Evolutionary conservation across 1,140 invertebrate genomes (phyloP).

Genomic region (Leptinotarsa texana): DNA sequence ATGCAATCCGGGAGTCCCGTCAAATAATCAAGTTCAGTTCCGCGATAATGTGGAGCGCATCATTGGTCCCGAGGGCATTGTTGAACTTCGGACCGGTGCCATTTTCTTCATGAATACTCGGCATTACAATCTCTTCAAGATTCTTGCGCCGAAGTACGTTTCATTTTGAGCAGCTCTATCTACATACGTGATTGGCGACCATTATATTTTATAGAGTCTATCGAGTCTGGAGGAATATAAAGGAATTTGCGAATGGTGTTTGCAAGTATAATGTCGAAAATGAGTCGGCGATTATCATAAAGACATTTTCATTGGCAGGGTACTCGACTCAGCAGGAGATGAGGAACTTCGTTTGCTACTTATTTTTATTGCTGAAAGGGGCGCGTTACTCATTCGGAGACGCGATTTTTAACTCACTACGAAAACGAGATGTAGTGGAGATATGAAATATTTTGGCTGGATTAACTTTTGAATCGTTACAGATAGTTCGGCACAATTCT

Average conservation of each 20-base stretch:
- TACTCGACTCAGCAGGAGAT: background rate
- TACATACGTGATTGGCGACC: background rate
- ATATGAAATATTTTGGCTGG: too few species aligned
- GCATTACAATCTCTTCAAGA: background rate
- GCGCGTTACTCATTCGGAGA: too few species aligned
- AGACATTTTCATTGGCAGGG: background rate
- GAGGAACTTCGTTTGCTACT: too few species aligned
- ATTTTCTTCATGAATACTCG: slow-evolving; percentile 3
- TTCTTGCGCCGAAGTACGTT: background rate
- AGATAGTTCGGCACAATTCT: too few species aligned
- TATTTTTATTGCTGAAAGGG: too few species aligned
- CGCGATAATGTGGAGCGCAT: background rate
- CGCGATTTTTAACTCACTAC: too few species aligned
- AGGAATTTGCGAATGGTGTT: background rate
- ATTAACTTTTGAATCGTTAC: too few species aligned
- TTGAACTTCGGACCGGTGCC: background rate
- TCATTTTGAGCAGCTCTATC: background rate
- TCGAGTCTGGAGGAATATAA: background rate
- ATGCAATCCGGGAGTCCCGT: background rate
- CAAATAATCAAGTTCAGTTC: background rate
- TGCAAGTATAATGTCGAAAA: slow-evolving; percentile 3
- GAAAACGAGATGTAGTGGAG: too few species aligned
- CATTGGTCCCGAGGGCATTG: background rate
- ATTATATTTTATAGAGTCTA: slow-evolving; percentile 4
- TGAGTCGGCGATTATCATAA: background rate